These are phyloP conservation scores for Bruchidius siliquastri DNA, from an alignment of 2,888 invertebrate genomes.

Conservation along the genomic window DNA sequence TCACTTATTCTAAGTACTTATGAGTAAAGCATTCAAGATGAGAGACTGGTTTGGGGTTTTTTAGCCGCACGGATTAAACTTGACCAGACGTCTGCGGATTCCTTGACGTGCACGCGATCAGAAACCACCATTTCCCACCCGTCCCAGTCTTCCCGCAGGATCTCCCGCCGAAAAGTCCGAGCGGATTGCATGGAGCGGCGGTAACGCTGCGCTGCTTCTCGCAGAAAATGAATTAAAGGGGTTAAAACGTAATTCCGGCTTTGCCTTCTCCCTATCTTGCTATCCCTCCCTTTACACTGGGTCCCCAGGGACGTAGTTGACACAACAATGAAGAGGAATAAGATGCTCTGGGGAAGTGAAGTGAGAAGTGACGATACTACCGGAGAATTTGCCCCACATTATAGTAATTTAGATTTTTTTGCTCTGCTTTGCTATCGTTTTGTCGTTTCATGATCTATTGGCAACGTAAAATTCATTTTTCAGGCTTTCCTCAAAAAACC, in stretches of 20 bases:
- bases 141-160: neutral
- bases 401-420: too few species aligned
- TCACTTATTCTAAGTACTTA: too few species aligned
- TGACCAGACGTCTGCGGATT: neutral
- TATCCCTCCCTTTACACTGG: neutral
- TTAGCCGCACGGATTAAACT: neutral
- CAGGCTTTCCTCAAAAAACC: too few species aligned
- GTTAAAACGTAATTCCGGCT: neutral
- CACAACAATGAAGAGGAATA: neutral
- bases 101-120: neutral
- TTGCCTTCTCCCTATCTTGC: neutral
- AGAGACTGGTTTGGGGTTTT: neutral
- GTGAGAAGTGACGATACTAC: too few species aligned
- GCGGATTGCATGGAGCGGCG: neutral
- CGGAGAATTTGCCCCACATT: too few species aligned
- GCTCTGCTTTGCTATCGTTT: too few species aligned
- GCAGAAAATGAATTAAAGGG: neutral
- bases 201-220: neutral
- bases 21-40: neutral
- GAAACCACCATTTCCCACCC: neutral
- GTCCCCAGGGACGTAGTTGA: neutral
- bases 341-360: neutral
- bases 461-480: too few species aligned
- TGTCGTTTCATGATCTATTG: too few species aligned
- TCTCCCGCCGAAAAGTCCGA: neutral